These are phyloP conservation scores for Excalfactoria chinensis DNA, from an alignment of 2,113 vertebrate genomes.

Conservation along the genomic window DNA sequence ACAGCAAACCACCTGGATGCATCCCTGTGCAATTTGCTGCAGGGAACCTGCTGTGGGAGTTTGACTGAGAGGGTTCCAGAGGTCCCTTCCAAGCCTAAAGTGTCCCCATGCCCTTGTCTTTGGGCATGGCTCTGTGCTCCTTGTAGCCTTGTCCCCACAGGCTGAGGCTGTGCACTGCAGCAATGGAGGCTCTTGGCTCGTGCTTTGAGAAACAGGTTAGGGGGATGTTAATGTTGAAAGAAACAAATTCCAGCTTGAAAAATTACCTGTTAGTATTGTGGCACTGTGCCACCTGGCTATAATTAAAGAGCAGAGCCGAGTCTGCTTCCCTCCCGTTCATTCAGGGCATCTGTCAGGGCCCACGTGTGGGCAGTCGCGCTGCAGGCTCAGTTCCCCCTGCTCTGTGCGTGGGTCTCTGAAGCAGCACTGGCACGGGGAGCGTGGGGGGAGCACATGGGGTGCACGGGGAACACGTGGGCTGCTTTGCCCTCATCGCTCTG, in stretches of 20 bases:
- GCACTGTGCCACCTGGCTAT: not conserved
- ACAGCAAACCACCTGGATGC: too few species aligned
- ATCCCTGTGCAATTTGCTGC: too few species aligned
- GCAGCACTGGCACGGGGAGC: not conserved
- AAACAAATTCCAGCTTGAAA: not conserved
- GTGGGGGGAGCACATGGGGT: not conserved
- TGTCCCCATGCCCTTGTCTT: too few species aligned
- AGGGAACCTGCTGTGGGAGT: too few species aligned
- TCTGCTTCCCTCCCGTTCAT: rapidly evolving
- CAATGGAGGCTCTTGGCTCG: rapidly evolving
- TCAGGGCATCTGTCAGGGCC: not conserved
- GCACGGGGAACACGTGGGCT: rapidly evolving
- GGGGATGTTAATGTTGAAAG: not conserved
- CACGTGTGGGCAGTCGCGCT: rapidly evolving
- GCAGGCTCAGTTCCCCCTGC: not conserved
- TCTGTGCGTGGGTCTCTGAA: not conserved
- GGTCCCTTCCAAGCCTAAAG: too few species aligned
- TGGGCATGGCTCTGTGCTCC: not conserved
- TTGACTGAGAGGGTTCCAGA: too few species aligned
- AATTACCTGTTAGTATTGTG: not conserved
- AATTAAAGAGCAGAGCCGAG: not conserved
- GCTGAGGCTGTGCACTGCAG: rapidly evolving
- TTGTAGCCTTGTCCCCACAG: rapidly evolving
- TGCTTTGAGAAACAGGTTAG: not conserved
- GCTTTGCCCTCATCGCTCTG: rapidly evolving